Conservation (phyloP, 1,140 invertebrate genomes). For the Mactra quadrangularis region DNA sequence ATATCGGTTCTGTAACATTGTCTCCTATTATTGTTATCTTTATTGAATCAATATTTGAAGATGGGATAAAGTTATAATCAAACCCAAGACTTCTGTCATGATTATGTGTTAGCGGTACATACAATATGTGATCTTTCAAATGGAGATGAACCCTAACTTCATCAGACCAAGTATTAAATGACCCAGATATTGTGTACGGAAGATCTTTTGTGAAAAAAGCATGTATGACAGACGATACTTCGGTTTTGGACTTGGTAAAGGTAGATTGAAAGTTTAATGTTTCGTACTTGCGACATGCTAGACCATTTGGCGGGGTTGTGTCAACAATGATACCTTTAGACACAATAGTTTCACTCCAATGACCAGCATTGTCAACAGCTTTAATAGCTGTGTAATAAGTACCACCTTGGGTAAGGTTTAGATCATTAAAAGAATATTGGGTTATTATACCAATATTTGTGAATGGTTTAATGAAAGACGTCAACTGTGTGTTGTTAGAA, state of each 20-base stretch:
- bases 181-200: not conserved
- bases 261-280: not conserved
- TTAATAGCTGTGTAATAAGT: constrained; percentile 51
- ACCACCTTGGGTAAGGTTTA: constrained; percentile 37
- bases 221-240: not conserved
- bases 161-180: not conserved
- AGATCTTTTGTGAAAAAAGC: too few relatives aligned
- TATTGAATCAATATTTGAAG: too few relatives aligned
- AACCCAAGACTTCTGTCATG: not conserved
- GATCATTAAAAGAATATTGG: constrained; percentile 1
- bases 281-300: not conserved
- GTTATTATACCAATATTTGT: constrained; percentile 40
- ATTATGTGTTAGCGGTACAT: not conserved
- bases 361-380: constrained; percentile 62
- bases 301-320: constrained; percentile 32
- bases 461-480: not conserved
- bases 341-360: constrained; percentile 9
- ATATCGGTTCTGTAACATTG: too few relatives aligned
- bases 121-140: not conserved
- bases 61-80: not conserved
- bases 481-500: not conserved
- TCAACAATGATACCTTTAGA: constrained; percentile 54
- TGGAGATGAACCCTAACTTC: not conserved
- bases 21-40: too few relatives aligned
- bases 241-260: not conserved